Evolutionary conservation across 1,140 invertebrate genomes (phyloP).

Genomic region (Drosophila kepulauana): DNA sequence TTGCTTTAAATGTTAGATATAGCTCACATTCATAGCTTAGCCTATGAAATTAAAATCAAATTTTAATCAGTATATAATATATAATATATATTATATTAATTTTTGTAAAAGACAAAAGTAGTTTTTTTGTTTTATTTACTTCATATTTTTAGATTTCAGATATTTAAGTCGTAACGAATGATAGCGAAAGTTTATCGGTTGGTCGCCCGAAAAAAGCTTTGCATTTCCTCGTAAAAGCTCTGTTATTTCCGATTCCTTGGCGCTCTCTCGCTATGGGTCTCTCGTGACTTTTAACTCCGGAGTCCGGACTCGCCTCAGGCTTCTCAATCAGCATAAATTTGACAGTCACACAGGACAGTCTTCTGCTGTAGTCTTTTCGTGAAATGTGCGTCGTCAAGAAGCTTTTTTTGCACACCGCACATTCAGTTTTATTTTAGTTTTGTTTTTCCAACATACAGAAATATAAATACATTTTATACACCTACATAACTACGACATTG

Average conservation of each 20-base stretch:
- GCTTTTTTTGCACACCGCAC: constrained; percentile 65
- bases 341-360: constrained; percentile 58
- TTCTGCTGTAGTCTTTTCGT: constrained; percentile 77
- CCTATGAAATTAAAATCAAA: too few relatives aligned
- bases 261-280: neutral
- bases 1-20: too few relatives aligned
- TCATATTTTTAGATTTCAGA: too few relatives aligned
- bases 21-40: too few relatives aligned
- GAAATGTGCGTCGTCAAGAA: constrained; percentile 75
- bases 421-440: constrained; percentile 74
- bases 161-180: constrained; percentile 12
- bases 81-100: too few relatives aligned
- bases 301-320: constrained; percentile 41
- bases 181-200: constrained; percentile 61
- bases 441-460: constrained; percentile 41
- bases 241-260: constrained; percentile 8
- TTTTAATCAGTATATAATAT: too few relatives aligned
- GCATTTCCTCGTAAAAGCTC: constrained; percentile 26
- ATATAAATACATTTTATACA: constrained; percentile 33
- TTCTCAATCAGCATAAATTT: constrained; percentile 55
- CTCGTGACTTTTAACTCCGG: constrained; percentile 56
- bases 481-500: constrained; percentile 46
- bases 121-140: too few relatives aligned
- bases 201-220: constrained; percentile 31
- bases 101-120: too few relatives aligned